Base-by-base conservation (phyloP, 2,113 vertebrate species). In the Danio rerio region DNA sequence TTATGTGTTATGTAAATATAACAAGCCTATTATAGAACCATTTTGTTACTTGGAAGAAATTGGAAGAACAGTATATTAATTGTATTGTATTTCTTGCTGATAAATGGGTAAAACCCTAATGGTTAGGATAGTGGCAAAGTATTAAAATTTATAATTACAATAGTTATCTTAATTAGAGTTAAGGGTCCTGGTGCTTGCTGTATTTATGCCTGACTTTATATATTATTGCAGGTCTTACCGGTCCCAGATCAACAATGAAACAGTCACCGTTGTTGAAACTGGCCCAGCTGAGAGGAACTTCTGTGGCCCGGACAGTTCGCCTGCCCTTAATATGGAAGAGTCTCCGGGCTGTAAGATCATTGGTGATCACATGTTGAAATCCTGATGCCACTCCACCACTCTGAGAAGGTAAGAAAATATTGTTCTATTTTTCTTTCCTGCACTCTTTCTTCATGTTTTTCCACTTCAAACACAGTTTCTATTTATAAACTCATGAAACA, bases 251-350 rank as follows among this genome's bases (percentile, higher is more conserved):
- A n/a, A 96, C 63, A 86, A 98, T 96, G 92, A 98, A 98, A 88
- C 97, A 98, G 81, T 98, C 97, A 0, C 96, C 97, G 58, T 89
- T 95, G 92, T 96, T 98, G 91, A 98, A 98, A 86, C 94, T 98
- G 83, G 88, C 63, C 97, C 97, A 98, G 87, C 86, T 87, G 52
- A 98, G 86, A 8, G 93, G 93, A 5, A 98, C 96, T 90, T 98
- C 95, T 0, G 92, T 96, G 52, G 96, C 97, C 81, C 97, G 93
- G 78, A 98, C 94, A 69, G 96, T 93, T 80, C 96, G 93, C 4
- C 97, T 91, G 1, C 97, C 97, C 86, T 98, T 98, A 87, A 98
- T 91, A 63, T 97, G 97, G 47, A 98, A 90, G 16, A 98, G 95
- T 59, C 97, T 93, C 84, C 80, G 10, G 0, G 95, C 95, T 0